A percentile compares a stretch with the other conserved stretches of the same genome.
Evolutionary conservation across 1,140 invertebrate species (phyloP).

Genomic region (Drosophila punjabiensis): DNA sequence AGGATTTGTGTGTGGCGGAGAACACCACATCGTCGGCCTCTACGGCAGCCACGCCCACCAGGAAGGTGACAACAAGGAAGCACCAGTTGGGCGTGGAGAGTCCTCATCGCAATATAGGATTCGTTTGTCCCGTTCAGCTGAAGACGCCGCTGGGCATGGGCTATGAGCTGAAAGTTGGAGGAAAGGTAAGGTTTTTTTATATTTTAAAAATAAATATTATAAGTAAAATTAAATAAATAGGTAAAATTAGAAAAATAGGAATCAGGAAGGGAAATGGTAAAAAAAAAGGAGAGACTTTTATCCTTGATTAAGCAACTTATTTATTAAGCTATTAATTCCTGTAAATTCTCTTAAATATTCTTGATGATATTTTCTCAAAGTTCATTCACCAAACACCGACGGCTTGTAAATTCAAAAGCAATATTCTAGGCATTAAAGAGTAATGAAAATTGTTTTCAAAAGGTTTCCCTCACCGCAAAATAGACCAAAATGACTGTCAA

Average conservation of each 20-base stretch:
- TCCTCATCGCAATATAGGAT: slow-evolving; percentile 89
- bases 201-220: background rate
- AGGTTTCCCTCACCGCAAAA: background rate
- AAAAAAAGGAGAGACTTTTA: too few relatives aligned
- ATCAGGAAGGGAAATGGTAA: too few relatives aligned
- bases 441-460: too few relatives aligned
- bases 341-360: too few relatives aligned
- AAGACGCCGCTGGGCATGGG: slow-evolving; percentile 91
- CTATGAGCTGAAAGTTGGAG: slow-evolving; percentile 93
- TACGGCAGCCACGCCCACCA: slow-evolving; percentile 71
- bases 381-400: too few relatives aligned
- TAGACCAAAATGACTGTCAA: background rate
- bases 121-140: slow-evolving; percentile 95
- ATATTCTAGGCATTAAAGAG: background rate
- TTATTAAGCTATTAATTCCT: background rate
- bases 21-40: slow-evolving; percentile 88
- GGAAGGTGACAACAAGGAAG: slow-evolving; percentile 72
- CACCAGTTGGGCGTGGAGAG: slow-evolving; percentile 74
- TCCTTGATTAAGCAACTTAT: background rate
- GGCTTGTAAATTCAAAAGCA: background rate
- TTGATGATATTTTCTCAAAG: too few relatives aligned
- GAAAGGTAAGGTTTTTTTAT: slow-evolving; percentile 87
- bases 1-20: slow-evolving; percentile 94
- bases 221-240: background rate
- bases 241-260: too few relatives aligned